Conservation (phyloP, 2,888 invertebrate species). For the Eupithecia subumbrata region DNA sequence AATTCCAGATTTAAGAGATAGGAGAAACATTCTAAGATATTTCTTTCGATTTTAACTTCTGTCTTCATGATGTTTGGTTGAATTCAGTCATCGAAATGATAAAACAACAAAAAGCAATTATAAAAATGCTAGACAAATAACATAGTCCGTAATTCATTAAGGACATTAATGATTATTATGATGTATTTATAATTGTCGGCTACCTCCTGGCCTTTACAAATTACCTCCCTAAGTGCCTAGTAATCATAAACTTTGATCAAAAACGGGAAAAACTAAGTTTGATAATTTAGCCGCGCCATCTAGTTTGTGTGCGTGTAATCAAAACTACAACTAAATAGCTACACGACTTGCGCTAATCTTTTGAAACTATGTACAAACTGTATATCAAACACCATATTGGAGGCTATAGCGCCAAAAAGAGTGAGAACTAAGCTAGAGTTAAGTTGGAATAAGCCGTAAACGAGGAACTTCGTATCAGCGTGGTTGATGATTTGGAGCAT, state of each 20-base stretch:
- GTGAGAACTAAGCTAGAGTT: conserved; percentile 47
- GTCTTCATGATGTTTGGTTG: not conserved
- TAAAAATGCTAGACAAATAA: not conserved
- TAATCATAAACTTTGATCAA: not conserved
- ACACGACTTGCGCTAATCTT: not conserved
- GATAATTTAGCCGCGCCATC: not conserved
- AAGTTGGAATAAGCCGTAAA: conserved; percentile 54
- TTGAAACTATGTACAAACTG: conserved; percentile 47
- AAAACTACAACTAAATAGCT: not conserved
- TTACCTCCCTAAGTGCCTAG: not conserved
- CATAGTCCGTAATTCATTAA: not conserved
- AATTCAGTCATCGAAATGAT: not conserved
- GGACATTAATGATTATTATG: not conserved
- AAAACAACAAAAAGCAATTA: not conserved
- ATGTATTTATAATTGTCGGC: not conserved
- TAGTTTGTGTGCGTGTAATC: not conserved
- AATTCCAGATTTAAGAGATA: conserved; percentile 45
- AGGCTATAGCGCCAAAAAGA: conserved; percentile 52
- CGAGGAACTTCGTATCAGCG: conserved; percentile 48
- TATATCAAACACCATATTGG: conserved; percentile 52
- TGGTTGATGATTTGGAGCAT: conserved; percentile 49
- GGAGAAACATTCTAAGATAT: conserved; percentile 41
- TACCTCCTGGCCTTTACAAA: not conserved
- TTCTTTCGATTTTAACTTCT: not conserved
- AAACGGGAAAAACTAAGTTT: not conserved